Percentiles rank a stretch among this genome's conserved stretches.
phyloP scores from a whole-genome alignment of 92 coral and sea anemone genomes.

The Phenganax stokvisi region DNA sequence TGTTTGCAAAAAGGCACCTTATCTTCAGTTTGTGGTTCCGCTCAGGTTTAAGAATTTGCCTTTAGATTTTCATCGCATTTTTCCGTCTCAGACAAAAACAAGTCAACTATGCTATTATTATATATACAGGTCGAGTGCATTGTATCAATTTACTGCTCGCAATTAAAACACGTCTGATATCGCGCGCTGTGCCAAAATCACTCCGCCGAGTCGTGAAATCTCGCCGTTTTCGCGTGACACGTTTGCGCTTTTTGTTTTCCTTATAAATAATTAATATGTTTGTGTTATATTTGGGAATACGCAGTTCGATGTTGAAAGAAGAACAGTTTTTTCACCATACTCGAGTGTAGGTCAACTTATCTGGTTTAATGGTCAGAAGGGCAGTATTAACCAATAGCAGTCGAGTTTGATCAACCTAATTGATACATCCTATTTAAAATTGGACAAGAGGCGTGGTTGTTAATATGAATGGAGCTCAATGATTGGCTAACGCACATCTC shows the following conservation, averaged over 20 bases:
- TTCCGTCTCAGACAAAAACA: conserved; percentile 16
- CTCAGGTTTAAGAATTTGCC: background rate
- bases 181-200: background rate
- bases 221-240: conserved; percentile 9
- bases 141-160: conserved; percentile 30
- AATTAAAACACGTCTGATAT: conserved; percentile 30
- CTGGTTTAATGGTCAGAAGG: conserved; percentile 24
- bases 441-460: conserved; percentile 76
- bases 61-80: conserved; percentile 18
- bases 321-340: background rate
- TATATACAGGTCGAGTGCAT: conserved; percentile 5
- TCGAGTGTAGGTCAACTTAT: conserved; percentile 16
- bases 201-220: background rate
- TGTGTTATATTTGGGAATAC: background rate
- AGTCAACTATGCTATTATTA: background rate
- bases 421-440: conserved; percentile 76
- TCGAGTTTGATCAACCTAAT: conserved; percentile 55
- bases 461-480: conserved; percentile 60
- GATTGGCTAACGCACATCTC: conserved; percentile 61
- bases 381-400: conserved; percentile 61
- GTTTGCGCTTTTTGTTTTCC: conserved; percentile 28
- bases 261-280: conserved; percentile 31
- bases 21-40: background rate
- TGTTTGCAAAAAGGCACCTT: background rate
- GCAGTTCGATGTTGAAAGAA: too few species aligned